Base-by-base conservation (phyloP, 1,140 invertebrate species). In the Glossosoma conforme region DNA sequence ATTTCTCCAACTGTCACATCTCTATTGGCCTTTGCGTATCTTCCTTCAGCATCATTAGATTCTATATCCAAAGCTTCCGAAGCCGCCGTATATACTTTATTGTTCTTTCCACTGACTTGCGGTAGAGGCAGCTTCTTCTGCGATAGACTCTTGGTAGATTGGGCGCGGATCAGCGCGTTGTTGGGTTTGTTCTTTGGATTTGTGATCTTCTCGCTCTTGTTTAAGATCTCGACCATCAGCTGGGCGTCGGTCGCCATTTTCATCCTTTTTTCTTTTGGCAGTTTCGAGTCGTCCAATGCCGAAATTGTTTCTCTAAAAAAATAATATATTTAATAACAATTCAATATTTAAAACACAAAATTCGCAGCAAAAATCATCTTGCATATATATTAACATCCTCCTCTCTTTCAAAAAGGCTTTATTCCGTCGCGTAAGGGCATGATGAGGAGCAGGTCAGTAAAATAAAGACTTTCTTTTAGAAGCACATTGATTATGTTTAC, bases 191-290 rank as follows among this genome's bases (percentile, higher is more conserved):
- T 60, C 28, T 20, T 54, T 36, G 35, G 68, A 41, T 60, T 74
- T 32, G 63, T 70, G 28, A 79, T 41, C 10, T 67, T 61, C 1
- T 70, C 63, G 3, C 74, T 77, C 47, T 77, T 80, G 48, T 82
- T 75, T 58, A 88, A 71, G 49, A 87, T 77, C 52, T 81, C 78
- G 22, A 87, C 65, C 84, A 88, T 87, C 1, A 87, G 72, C 61
- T 86, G 79, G 1, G 86, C 77, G 59, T 88, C 83, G 1, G 77
- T 70, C 49, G 79, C 77, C 60, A 84, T 70, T 58, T 86, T 85
- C 52, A 78, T 71, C 35, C 76, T 77, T 52, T 79, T 82, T 15
- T 87, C 83, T 10, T 75, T 62, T 3, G 82, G 60, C n/a, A 90
- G 54, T 44, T 81, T 81, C n/a, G 70, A 68, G 54, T 80, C 71